Conservation (phyloP, 1,140 invertebrate genomes). For the Phymorhynchus buccinoides region DNA sequence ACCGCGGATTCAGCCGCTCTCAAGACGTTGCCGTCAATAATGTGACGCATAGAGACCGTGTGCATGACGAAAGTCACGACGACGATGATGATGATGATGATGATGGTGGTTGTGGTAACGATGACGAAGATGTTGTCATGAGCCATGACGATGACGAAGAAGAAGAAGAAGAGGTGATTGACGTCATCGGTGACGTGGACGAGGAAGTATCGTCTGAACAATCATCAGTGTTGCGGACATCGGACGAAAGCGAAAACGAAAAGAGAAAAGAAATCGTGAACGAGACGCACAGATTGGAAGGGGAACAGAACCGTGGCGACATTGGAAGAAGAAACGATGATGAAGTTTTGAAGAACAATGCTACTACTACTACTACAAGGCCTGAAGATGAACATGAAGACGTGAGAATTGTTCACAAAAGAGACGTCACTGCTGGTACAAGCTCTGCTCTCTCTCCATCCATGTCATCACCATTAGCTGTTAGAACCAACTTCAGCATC, state of each 20-base stretch:
- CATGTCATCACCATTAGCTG: neutral
- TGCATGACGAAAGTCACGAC: slow-evolving; percentile 4
- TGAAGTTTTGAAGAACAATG: neutral
- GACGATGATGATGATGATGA: slow-evolving; percentile 1
- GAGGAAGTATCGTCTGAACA: no score
- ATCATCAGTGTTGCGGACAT: no score
- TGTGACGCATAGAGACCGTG: neutral
- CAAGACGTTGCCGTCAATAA: neutral
- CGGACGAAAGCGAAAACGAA: no score
- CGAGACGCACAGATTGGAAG: no score
- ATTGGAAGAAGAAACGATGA: neutral
- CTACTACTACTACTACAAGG: neutral
- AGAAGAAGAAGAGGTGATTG: slow-evolving; percentile 32
- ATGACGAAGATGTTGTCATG: neutral
- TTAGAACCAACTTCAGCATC: slow-evolving; percentile 61
- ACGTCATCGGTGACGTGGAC: slow-evolving; percentile 33
- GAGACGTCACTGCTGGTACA: neutral
- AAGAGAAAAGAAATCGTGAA: no score
- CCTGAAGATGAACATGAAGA: neutral
- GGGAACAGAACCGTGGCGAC: neutral
- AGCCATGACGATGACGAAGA: slow-evolving; percentile 22
- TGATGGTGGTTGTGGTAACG: no score
- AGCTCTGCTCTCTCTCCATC: neutral
- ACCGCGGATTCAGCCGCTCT: neutral
- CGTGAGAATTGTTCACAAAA: neutral